Conservation (phyloP, 2,113 vertebrate species). For the Maccullochella peelii region DNA sequence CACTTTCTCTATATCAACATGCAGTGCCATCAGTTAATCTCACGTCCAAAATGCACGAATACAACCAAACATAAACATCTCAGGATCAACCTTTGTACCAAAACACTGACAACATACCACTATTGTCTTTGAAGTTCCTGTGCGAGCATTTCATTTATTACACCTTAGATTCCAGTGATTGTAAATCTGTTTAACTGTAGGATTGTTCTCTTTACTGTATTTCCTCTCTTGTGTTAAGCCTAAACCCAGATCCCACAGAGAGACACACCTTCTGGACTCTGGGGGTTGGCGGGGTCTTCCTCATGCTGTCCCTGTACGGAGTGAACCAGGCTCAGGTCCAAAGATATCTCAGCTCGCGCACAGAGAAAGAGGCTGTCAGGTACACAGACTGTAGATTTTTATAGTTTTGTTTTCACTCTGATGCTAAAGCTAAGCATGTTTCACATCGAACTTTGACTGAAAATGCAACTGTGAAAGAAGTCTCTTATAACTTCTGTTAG, state of each 20-base stretch:
- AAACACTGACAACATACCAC: too few species aligned
- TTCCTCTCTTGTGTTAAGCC: conserved; percentile 71
- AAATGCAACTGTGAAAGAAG: background rate
- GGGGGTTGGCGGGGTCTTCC: conserved; percentile 90
- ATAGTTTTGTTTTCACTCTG: background rate
- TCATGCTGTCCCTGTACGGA: conserved; percentile 95
- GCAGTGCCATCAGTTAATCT: too few species aligned
- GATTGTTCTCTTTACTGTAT: background rate
- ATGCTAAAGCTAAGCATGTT: background rate
- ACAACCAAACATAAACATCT: too few species aligned
- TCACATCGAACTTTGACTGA: background rate
- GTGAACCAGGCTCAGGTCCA: conserved; percentile 98
- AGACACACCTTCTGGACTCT: conserved; percentile 96
- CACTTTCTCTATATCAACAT: too few species aligned
- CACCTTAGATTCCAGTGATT: background rate
- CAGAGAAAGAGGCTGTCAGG: conserved; percentile 89
- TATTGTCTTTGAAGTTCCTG: background rate
- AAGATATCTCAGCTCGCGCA: conserved; percentile 92
- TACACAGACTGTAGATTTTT: conserved; percentile 2
- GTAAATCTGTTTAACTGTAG: background rate
- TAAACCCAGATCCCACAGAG: conserved; percentile 91
- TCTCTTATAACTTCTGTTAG: background rate
- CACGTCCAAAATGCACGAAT: too few species aligned
- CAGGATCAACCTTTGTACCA: too few species aligned
- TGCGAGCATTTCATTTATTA: background rate